Conservation (phyloP, 2,113 vertebrate species). For the Saccopteryx leptura region DNA sequence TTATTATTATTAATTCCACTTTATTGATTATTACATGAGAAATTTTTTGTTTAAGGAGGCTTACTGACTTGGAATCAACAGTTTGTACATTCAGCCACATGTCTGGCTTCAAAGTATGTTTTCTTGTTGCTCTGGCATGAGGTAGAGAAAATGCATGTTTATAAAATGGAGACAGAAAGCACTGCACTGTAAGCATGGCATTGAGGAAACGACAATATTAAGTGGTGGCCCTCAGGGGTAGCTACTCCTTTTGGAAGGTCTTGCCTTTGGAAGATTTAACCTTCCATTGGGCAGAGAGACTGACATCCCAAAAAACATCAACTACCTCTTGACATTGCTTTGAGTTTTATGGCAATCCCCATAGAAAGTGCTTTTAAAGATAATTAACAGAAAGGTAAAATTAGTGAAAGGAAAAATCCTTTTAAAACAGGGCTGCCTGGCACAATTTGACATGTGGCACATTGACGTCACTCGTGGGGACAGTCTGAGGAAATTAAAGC, state of each 20-base stretch:
- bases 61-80: not conserved
- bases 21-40: not conserved
- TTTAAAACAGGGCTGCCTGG: not conserved
- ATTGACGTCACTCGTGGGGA: not conserved
- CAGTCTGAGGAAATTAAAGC: not conserved
- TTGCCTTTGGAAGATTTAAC: conserved; percentile 28
- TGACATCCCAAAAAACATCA: not conserved
- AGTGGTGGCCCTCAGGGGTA: not conserved
- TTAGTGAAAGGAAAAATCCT: not conserved
- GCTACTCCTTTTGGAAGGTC: not conserved
- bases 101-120: not conserved
- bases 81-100: not conserved
- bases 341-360: not conserved
- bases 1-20: not conserved
- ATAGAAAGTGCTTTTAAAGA: conserved; percentile 27
- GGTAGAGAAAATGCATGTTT: not conserved
- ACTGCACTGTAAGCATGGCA: not conserved
- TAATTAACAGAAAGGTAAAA: not conserved
- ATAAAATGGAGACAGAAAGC: not conserved
- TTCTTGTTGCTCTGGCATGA: not conserved
- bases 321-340: conserved; percentile 18
- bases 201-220: not conserved
- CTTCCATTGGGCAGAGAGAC: conserved; percentile 27
- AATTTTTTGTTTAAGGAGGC: not conserved
- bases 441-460: not conserved